A percentile compares a stretch with the other conserved stretches of the same genome.
Evolutionary conservation across 1,140 invertebrate genomes (phyloP).

Genomic region (Dryas iulia): DNA sequence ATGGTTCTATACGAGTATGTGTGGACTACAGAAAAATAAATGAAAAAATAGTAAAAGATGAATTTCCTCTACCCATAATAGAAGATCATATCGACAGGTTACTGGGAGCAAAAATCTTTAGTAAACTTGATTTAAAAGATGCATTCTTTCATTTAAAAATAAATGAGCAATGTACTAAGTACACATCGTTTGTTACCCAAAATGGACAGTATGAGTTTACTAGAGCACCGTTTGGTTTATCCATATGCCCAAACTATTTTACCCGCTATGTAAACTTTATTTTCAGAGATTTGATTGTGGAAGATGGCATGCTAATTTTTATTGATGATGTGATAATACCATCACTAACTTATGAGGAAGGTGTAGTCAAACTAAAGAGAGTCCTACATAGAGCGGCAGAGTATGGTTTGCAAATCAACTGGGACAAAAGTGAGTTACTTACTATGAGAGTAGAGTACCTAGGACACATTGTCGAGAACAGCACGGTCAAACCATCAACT

Average conservation of each 20-base stretch:
- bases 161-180: constrained; percentile 26
- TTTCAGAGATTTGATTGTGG: constrained; percentile 7
- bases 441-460: constrained; percentile 2
- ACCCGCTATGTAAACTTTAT: constrained; percentile 23
- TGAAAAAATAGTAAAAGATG: constrained; percentile 38
- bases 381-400: not conserved
- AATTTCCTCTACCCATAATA: constrained; percentile 22
- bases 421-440: constrained; percentile 6
- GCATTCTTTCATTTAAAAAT: constrained; percentile 33
- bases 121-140: constrained; percentile 30
- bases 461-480: constrained; percentile 7
- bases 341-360: constrained; percentile 1
- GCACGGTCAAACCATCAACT: constrained; percentile 7
- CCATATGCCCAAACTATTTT: constrained; percentile 27
- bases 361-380: not conserved
- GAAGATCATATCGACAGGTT: constrained; percentile 30
- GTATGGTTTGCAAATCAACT: not conserved
- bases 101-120: constrained; percentile 16
- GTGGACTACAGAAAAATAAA: constrained; percentile 70
- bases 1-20: constrained; percentile 70
- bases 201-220: constrained; percentile 31
- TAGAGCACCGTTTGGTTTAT: constrained; percentile 28
- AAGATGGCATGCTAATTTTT: constrained; percentile 1
- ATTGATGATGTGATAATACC: constrained; percentile 11
- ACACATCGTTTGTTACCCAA: constrained; percentile 32